Conservation (phyloP, 2,888 invertebrate genomes). For the Drosophila kuntzei region DNA sequence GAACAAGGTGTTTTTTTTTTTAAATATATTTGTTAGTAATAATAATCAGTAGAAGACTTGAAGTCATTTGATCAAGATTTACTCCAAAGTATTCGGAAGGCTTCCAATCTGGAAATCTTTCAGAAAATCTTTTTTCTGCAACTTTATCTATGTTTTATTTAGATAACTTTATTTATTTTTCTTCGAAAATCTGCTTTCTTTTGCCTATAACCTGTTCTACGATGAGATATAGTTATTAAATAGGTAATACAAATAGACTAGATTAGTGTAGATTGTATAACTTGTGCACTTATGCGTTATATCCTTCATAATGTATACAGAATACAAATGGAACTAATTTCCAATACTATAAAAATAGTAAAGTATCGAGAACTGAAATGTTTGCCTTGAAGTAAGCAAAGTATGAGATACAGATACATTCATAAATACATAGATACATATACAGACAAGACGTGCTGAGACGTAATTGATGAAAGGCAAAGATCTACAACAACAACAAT, state of each 20-base stretch:
- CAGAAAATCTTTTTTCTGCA: no score
- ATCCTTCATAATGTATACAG: not conserved
- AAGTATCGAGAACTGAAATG: constrained; percentile 16
- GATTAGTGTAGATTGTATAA: not conserved
- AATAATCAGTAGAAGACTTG: no score
- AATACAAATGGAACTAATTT: constrained; percentile 19
- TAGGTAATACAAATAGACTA: not conserved
- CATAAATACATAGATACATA: constrained; percentile 10
- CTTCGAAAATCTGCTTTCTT: no score
- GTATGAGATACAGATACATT: not conserved
- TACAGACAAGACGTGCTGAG: constrained; percentile 38
- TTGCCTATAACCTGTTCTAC: no score
- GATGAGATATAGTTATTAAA: no score
- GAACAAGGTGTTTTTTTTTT: no score
- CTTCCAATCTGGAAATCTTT: no score
- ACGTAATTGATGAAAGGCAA: constrained; percentile 70
- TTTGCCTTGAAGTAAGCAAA: constrained; percentile 35
- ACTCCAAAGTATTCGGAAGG: no score
- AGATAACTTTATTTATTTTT: no score
- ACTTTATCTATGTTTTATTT: no score
- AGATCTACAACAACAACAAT: constrained; percentile 49
- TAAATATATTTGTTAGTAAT: no score
- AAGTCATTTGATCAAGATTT: no score
- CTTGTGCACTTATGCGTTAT: not conserved
- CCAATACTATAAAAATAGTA: constrained; percentile 19